A percentile compares a stretch with the other conserved stretches of the same genome.
Evolutionary conservation across 2,888 invertebrate genomes (phyloP).

Genomic region (Minunthozetes semirufus): DNA sequence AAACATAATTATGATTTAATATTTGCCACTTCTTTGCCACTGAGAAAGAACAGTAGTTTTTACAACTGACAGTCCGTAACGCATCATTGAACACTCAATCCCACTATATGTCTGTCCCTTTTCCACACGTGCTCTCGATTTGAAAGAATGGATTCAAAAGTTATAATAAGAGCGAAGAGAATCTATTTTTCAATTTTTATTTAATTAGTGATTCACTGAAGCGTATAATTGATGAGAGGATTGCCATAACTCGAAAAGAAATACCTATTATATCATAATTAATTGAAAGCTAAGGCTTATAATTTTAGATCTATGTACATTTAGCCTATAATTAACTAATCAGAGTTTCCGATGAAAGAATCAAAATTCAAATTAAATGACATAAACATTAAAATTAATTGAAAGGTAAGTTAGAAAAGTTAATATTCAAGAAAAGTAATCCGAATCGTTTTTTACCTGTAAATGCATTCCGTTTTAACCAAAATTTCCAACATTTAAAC

Average conservation of each 20-base stretch:
- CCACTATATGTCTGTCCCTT: background rate
- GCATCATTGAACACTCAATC: background rate
- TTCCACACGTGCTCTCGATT: constrained; percentile 6
- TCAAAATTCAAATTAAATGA: no score
- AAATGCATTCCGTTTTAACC: constrained; percentile 8
- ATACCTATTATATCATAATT: background rate
- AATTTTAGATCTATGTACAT: no score
- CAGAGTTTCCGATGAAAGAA: no score
- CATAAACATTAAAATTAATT: no score
- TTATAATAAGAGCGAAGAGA: no score
- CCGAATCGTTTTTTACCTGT: no score
- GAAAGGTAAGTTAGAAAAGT: no score
- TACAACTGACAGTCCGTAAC: background rate
- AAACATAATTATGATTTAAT: background rate
- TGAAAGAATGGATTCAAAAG: background rate
- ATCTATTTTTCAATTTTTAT: background rate
- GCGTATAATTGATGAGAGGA: constrained; percentile 2
- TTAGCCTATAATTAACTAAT: no score
- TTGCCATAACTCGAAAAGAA: background rate
- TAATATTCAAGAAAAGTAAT: no score
- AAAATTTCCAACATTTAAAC: constrained; percentile 9
- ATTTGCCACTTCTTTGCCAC: no score
- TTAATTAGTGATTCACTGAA: background rate
- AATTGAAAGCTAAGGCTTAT: no score
- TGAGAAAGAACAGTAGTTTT: no score